These are phyloP conservation scores for Pristiophorus japonicus DNA, from an alignment of 2,113 vertebrate species.

Conservation along the genomic window DNA sequence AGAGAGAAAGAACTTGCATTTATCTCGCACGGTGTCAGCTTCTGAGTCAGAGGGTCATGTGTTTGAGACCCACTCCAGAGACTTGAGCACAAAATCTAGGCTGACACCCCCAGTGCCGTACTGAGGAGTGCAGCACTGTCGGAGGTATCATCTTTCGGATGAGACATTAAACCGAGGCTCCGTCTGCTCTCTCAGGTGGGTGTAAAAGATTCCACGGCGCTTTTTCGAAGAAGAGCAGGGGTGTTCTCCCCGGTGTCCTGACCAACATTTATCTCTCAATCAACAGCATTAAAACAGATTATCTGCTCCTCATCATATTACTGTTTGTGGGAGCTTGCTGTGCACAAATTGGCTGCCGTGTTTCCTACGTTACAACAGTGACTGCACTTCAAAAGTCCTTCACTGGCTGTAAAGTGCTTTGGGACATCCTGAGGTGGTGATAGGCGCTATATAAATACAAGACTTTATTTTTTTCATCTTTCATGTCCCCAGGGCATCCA, in stretches of 20 bases:
- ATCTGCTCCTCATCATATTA: background rate
- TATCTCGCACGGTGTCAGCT: too few species aligned
- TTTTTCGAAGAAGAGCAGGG: background rate
- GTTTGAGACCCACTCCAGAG: background rate
- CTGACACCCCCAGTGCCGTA: background rate
- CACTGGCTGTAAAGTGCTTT: background rate
- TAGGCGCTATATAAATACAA: background rate
- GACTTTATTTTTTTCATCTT: background rate
- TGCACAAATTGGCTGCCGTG: background rate
- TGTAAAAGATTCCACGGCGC: background rate
- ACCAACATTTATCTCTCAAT: background rate
- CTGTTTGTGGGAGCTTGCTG: background rate
- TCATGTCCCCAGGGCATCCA: background rate
- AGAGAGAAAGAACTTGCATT: too few species aligned
- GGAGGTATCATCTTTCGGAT: background rate
- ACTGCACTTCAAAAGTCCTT: background rate
- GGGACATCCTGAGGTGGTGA: background rate
- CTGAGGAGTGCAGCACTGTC: background rate
- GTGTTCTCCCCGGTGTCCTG: background rate
- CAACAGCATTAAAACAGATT: background rate
- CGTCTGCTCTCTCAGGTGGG: too few species aligned
- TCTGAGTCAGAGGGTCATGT: too few species aligned
- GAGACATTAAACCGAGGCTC: background rate
- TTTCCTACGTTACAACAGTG: background rate
- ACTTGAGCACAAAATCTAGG: background rate